These are phyloP conservation scores for Bombus sylvicola DNA, from an alignment of 1,140 invertebrate genomes.

Conservation along the genomic window DNA sequence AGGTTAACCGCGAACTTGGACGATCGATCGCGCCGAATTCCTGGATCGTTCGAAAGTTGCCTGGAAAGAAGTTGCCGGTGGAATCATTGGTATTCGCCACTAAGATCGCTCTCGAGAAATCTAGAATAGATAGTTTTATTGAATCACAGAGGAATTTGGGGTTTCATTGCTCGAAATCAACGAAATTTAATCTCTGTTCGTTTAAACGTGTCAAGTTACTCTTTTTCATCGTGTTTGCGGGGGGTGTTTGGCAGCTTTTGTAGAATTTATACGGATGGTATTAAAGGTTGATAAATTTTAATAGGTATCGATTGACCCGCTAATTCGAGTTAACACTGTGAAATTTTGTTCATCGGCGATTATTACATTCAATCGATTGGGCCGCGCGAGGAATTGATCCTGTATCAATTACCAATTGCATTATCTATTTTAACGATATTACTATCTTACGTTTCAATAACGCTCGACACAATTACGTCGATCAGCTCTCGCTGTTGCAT, in stretches of 20 bases:
- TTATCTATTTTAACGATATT: constrained; percentile 27
- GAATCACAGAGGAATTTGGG: background rate
- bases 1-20: constrained; percentile 58
- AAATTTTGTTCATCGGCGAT: background rate
- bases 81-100: too few relatives aligned
- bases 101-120: too few relatives aligned
- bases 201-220: background rate
- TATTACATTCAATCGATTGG: background rate
- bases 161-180: background rate
- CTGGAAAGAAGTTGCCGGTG: constrained; percentile 29
- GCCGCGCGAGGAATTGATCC: background rate
- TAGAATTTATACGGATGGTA: constrained; percentile 1
- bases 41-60: background rate
- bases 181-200: background rate
- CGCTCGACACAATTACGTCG: constrained; percentile 7
- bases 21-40: constrained; percentile 30
- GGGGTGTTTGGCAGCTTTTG: background rate
- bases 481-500: background rate
- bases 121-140: background rate
- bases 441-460: constrained; percentile 24
- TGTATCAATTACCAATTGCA: constrained; percentile 26
- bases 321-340: constrained; percentile 1
- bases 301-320: background rate
- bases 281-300: background rate
- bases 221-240: background rate